A percentile compares a stretch with the other conserved stretches of the same genome.
phyloP scores from a whole-genome alignment of 2,797 vertebrate genomes.

The Cuniculus paca region DNA sequence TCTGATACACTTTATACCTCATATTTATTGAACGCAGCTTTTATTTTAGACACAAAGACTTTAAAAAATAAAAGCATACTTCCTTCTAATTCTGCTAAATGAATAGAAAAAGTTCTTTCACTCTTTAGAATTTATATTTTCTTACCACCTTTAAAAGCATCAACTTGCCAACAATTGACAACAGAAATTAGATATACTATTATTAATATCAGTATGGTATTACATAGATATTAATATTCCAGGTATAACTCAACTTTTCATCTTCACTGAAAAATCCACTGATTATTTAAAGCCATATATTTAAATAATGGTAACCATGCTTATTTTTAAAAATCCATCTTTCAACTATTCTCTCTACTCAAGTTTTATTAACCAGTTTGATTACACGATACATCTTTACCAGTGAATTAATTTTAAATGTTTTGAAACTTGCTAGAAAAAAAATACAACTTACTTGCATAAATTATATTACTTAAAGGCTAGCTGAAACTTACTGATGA shows the following conservation, averaged over 20 bases:
- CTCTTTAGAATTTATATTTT: conserved; percentile 9
- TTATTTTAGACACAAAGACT: not conserved
- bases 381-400: conserved; percentile 40
- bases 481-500: conserved; percentile 65
- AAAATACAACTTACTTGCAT: conserved; percentile 55
- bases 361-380: conserved; percentile 65
- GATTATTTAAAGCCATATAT: conserved; percentile 55
- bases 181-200: conserved; percentile 29
- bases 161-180: not conserved
- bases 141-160: conserved; percentile 46
- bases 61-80: not conserved
- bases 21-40: not conserved
- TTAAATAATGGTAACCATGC: conserved; percentile 59
- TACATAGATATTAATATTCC: conserved; percentile 35
- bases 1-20: not conserved
- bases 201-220: not conserved
- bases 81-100: not conserved
- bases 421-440: conserved; percentile 21
- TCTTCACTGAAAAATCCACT: conserved; percentile 34
- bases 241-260: conserved; percentile 2
- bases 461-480: conserved; percentile 59
- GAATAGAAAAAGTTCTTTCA: not conserved
- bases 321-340: conserved; percentile 12
- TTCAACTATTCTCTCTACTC: conserved; percentile 54
- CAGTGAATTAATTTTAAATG: conserved; percentile 27